A percentile compares a stretch with the other conserved stretches of the same genome.
Evolutionary conservation across 2,113 vertebrate species (phyloP).

Genomic region (Pedetes capensis): DNA sequence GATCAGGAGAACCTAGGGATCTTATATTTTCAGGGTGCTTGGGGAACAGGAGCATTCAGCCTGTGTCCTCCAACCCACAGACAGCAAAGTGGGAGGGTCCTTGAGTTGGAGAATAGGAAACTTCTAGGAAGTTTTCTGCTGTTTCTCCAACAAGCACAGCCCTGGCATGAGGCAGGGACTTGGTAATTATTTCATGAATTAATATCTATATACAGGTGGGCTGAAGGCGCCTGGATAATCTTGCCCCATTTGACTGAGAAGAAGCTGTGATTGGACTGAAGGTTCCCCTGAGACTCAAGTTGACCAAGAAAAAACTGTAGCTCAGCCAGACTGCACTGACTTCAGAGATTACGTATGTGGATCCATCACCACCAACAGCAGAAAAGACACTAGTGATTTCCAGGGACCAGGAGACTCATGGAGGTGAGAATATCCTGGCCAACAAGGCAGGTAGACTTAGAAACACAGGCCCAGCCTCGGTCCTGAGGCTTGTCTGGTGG

Average conservation of each 20-base stretch:
- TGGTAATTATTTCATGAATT: accelerated
- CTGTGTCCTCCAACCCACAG: neutral
- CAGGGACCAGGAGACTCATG: neutral
- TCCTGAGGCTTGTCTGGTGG: neutral
- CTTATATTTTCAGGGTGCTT: neutral
- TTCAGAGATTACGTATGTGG: neutral
- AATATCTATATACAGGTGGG: accelerated
- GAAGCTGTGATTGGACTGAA: neutral
- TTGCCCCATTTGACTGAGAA: neutral
- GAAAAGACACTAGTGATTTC: neutral
- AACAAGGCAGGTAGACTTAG: neutral
- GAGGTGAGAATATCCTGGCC: too few relatives aligned
- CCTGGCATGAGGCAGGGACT: neutral
- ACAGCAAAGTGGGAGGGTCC: neutral
- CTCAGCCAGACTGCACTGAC: neutral
- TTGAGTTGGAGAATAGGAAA: neutral
- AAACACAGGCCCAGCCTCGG: too few relatives aligned
- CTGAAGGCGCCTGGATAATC: neutral
- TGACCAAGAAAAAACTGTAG: neutral
- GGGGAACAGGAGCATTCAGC: neutral
- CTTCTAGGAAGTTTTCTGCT: neutral
- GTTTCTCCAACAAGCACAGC: neutral
- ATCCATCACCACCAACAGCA: neutral
- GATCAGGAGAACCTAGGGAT: neutral
- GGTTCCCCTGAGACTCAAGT: neutral